phyloP scores from a whole-genome alignment of 1,140 invertebrate genomes.

The Hirudo medicinalis region DNA sequence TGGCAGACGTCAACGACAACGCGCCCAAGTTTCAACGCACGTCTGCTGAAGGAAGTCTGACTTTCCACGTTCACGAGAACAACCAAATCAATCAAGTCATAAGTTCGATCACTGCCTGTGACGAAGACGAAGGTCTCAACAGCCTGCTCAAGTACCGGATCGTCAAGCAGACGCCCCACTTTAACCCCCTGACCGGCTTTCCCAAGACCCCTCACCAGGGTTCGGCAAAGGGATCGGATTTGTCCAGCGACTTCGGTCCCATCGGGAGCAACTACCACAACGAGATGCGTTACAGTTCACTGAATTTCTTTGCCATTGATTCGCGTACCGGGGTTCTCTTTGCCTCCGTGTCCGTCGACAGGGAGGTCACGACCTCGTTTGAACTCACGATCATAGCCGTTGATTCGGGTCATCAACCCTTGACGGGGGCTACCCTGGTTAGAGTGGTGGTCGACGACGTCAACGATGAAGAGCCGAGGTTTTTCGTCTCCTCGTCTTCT shows the following conservation, averaged over 20 bases:
- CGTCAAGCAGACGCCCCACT: too few relatives aligned
- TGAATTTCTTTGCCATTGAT: conserved; percentile 13
- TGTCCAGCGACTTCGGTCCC: not conserved
- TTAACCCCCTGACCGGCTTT: too few relatives aligned
- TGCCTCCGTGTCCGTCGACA: conserved; percentile 17
- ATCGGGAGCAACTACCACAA: not conserved
- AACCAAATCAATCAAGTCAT: conserved; percentile 13
- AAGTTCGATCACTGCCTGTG: conserved; percentile 8
- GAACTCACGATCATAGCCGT: conserved; percentile 13
- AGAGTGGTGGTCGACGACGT: conserved; percentile 17
- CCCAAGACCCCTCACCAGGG: not conserved
- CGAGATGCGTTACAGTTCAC: not conserved
- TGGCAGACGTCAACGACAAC: conserved; percentile 18
- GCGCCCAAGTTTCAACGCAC: not conserved
- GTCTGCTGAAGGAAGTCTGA: not conserved
- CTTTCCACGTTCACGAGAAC: conserved; percentile 2
- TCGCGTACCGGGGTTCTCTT: conserved; percentile 9
- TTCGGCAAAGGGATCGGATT: not conserved
- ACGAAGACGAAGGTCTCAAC: conserved; percentile 13
- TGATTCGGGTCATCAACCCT: conserved; percentile 11
- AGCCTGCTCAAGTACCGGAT: too few relatives aligned
- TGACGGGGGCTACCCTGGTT: conserved; percentile 15
- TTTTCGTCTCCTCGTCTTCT: not conserved
- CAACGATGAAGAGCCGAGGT: conserved; percentile 21
- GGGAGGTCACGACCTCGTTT: conserved; percentile 5